Evolutionary conservation across 2,888 invertebrate species (phyloP).

Genomic region (Choristoneura rosaceana): DNA sequence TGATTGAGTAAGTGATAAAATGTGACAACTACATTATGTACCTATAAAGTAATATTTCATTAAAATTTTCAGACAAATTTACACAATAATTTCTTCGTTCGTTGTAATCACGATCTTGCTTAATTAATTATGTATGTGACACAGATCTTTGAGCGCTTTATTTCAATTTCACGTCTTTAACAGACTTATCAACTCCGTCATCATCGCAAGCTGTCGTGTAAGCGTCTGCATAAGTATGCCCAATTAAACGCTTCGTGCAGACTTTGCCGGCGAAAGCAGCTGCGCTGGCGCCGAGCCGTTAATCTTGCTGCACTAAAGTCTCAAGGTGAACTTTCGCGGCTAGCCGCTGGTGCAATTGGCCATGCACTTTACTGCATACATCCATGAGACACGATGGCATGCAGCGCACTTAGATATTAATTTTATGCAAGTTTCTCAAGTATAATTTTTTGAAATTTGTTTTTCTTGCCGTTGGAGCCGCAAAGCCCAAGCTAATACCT

Average conservation of each 20-base stretch:
- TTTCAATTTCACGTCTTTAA: constrained; percentile 13
- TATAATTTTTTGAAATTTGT: not conserved
- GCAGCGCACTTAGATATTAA: not conserved
- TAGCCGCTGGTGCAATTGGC: constrained; percentile 52
- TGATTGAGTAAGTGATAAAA: not conserved
- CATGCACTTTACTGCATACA: constrained; percentile 46
- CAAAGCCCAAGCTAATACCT: too few relatives aligned
- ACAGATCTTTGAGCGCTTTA: not conserved
- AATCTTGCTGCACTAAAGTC: constrained; percentile 66
- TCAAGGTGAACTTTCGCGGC: constrained; percentile 81
- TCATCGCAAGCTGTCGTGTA: constrained; percentile 15
- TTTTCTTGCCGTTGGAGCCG: too few relatives aligned
- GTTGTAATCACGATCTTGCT: not conserved
- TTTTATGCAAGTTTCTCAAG: not conserved
- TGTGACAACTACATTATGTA: not conserved
- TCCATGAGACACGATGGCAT: not conserved
- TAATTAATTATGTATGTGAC: constrained; percentile 4
- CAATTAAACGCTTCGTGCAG: constrained; percentile 24
- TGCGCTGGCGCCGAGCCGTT: constrained; percentile 60
- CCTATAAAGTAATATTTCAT: too few relatives aligned
- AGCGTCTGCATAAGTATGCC: constrained; percentile 23
- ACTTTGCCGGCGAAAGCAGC: constrained; percentile 71
- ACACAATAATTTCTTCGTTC: not conserved
- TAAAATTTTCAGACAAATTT: not conserved
- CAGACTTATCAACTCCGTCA: constrained; percentile 22